Percentiles rank a stretch among this genome's conserved stretches.
phyloP scores from a whole-genome alignment of 2,113 vertebrate species.

The Anser brachyrhynchus region DNA sequence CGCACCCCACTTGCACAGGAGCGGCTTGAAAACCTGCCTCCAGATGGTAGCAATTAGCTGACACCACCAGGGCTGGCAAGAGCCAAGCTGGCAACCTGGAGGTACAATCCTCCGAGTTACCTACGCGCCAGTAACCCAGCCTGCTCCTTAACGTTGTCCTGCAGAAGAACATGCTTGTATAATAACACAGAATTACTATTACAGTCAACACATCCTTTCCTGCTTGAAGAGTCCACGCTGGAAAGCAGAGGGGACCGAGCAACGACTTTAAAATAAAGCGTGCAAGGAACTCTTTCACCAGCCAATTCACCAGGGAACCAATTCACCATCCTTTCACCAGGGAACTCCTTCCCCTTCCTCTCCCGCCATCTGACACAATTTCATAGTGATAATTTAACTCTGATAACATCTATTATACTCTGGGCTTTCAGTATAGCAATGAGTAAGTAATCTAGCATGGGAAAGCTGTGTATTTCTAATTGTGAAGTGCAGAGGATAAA shows the following conservation, averaged over 20 bases:
- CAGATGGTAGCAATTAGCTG: constrained; percentile 57
- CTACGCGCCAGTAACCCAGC: neutral
- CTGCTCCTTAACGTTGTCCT: neutral
- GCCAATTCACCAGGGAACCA: too few relatives aligned
- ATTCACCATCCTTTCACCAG: too few relatives aligned
- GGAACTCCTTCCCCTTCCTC: neutral
- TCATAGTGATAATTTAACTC: neutral
- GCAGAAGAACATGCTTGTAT: neutral
- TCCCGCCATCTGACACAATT: neutral
- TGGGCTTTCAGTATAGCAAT: neutral
- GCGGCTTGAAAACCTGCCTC: neutral
- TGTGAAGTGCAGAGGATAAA: neutral
- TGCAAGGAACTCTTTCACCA: neutral
- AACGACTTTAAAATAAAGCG: neutral
- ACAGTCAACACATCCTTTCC: neutral
- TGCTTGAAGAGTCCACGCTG: neutral
- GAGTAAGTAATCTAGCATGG: neutral
- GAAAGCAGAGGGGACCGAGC: neutral
- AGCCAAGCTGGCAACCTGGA: constrained; percentile 9
- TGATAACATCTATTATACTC: neutral
- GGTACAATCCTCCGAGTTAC: neutral
- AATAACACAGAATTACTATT: neutral
- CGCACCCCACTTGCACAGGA: neutral
- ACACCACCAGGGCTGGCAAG: constrained; percentile 10
- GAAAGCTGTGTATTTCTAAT: neutral